A percentile compares a stretch with the other conserved stretches of the same genome.
Evolutionary conservation across 2,888 invertebrate species (phyloP).

Genomic region (Oegoconia quadripuncta): DNA sequence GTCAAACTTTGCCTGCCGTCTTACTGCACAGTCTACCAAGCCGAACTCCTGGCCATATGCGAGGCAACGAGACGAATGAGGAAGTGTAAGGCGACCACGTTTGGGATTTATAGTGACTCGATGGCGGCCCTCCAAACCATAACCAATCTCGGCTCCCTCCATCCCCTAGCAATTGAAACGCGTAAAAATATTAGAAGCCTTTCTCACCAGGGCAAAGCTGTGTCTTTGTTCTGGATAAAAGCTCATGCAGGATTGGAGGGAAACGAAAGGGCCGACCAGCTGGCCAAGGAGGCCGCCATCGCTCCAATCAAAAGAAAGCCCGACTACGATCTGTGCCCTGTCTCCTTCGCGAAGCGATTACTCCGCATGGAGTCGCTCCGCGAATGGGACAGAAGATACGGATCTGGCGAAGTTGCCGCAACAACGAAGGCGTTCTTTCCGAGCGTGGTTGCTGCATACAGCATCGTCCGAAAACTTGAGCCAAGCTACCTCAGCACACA

Average conservation of each 20-base stretch:
- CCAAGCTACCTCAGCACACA: background rate
- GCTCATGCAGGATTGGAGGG: too few relatives aligned
- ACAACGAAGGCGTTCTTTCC: background rate
- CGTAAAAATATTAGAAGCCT: background rate
- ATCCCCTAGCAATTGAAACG: background rate
- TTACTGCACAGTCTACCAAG: conserved; percentile 3
- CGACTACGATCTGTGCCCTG: background rate
- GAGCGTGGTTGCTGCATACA: background rate
- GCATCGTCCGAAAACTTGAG: background rate
- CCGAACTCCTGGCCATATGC: background rate
- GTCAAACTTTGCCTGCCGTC: conserved; percentile 2
- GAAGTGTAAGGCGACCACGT: background rate
- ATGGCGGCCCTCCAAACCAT: conserved; percentile 2
- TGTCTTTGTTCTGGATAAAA: too few relatives aligned
- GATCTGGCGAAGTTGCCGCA: background rate
- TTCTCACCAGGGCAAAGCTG: too few relatives aligned
- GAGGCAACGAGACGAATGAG: background rate
- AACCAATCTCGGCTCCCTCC: background rate
- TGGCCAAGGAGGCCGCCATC: conserved; percentile 13
- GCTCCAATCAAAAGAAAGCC: background rate
- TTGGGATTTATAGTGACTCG: conserved; percentile 2
- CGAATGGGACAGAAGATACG: background rate
- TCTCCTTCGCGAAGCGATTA: background rate
- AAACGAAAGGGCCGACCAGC: conserved; percentile 6
- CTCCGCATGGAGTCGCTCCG: background rate